These are phyloP conservation scores for Centroberyx gerrardi DNA, from an alignment of 2,797 vertebrate species.

Conservation along the genomic window DNA sequence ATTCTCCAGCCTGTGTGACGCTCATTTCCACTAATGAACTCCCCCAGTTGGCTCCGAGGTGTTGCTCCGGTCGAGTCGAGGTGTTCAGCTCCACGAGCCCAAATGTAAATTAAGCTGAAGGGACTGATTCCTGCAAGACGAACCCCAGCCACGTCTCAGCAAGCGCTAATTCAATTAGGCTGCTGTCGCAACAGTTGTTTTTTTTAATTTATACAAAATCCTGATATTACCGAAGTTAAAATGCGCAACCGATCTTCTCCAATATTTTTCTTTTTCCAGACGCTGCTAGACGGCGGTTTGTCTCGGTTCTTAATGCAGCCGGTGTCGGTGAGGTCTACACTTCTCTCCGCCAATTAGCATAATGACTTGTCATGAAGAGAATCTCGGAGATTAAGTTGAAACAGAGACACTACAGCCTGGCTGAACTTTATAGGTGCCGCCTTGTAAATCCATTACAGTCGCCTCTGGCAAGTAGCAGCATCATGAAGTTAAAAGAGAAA, in stretches of 20 bases:
- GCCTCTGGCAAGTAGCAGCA: too few relatives aligned
- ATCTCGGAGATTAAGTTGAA: constrained; percentile 8
- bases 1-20: background rate
- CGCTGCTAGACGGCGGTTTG: constrained; percentile 9
- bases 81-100: constrained; percentile 8
- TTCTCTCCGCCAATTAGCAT: background rate
- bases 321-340: constrained; percentile 4
- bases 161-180: constrained; percentile 26
- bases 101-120: constrained; percentile 15
- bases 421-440: too few relatives aligned
- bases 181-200: background rate
- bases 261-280: background rate
- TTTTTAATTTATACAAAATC: constrained; percentile 5
- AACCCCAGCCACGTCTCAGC: background rate
- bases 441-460: background rate
- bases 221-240: constrained; percentile 31
- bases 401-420: background rate
- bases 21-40: constrained; percentile 21
- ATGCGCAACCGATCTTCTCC: constrained; percentile 32
- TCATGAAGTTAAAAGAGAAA: too few relatives aligned
- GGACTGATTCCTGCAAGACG: background rate
- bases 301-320: constrained; percentile 12
- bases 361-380: background rate
- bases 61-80: constrained; percentile 1
- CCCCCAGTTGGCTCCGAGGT: background rate